Base-by-base conservation (phyloP, 1,140 invertebrate species). In the Cephus cinctus region DNA sequence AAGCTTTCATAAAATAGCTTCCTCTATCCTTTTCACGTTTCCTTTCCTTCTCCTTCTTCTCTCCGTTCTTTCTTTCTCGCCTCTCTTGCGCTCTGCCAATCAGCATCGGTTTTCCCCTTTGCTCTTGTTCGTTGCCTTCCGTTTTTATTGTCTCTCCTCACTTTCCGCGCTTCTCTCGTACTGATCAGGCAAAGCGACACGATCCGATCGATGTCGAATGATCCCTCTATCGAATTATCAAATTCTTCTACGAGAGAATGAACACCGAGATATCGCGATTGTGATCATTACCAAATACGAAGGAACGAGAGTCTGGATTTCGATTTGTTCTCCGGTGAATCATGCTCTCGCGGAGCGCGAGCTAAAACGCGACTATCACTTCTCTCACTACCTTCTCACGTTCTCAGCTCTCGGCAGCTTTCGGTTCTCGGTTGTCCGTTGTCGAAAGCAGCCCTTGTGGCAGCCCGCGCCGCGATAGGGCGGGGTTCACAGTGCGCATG, bases 21-120 rank as follows among this genome's bases (percentile, higher is more conserved):
- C n/a, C n/a, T n/a, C n/a, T n/a, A n/a, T 30, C 11, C 14, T 3
- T 30, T 50, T 80, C 78, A 36, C 77, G 79, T 59, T 80, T 77
- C 19, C 70, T 69, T 4, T 57, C 71, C 57, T 60, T 69, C 51
- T 80, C 75, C 72, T 20, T 39, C n/a, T 21, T 42, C n/a, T 21
- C 2, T 18, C 39, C 45, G 41, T 46, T 49, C 8, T 40, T 38
- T 23, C 43, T 35, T 21, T 48, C 25, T 46, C 14, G 16, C 31
- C 18, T 47, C 41, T 42, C 4, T n/a, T 11, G 19, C 11, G n/a
- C 6, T n/a, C 2, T 16, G 20, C 8, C n/a, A 23, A 0, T n/a
- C n/a, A n/a, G n/a, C n/a, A n/a, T n/a, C n/a, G n/a, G n/a, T n/a
- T n/a, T n/a, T n/a, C n/a, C n/a, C n/a, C n/a, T n/a, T n/a, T n/a